Conservation (phyloP, 2,888 invertebrate genomes). For the Deladenus siricidicola region DNA sequence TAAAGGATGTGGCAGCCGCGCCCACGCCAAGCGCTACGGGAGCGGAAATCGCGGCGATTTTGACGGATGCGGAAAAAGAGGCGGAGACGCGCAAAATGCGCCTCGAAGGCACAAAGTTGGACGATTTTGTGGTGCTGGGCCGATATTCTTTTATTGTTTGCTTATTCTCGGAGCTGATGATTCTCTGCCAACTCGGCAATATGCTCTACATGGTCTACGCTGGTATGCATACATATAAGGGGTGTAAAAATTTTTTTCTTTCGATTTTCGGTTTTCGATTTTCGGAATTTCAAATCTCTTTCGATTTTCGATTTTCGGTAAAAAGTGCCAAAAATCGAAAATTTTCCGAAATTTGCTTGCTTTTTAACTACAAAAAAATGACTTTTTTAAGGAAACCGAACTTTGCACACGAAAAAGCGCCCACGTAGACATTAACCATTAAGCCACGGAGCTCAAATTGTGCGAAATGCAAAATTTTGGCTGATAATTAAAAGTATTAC, state of each 20-base stretch:
- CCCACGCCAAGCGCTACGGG: not conserved
- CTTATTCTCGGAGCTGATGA: constrained; percentile 22
- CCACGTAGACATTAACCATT: no score
- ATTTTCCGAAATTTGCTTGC: not conserved
- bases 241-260: no score
- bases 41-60: no score
- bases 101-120: not conserved
- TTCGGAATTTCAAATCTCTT: no score
- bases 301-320: no score
- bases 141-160: constrained; percentile 29
- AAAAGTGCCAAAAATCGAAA: not conserved
- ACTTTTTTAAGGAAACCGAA: not conserved
- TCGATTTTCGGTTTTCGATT: no score
- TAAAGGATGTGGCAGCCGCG: no score
- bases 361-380: not conserved
- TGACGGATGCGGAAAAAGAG: not conserved
- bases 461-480: no score
- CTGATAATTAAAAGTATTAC: no score
- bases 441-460: no score
- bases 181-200: constrained; percentile 27
- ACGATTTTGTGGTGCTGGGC: constrained; percentile 16
- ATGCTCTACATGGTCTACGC: constrained; percentile 38
- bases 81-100: constrained; percentile 1
- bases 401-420: no score
- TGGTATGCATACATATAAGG: constrained; percentile 19